Conservation (phyloP, 2,797 vertebrate genomes). For the Sciaenops ocellatus region DNA sequence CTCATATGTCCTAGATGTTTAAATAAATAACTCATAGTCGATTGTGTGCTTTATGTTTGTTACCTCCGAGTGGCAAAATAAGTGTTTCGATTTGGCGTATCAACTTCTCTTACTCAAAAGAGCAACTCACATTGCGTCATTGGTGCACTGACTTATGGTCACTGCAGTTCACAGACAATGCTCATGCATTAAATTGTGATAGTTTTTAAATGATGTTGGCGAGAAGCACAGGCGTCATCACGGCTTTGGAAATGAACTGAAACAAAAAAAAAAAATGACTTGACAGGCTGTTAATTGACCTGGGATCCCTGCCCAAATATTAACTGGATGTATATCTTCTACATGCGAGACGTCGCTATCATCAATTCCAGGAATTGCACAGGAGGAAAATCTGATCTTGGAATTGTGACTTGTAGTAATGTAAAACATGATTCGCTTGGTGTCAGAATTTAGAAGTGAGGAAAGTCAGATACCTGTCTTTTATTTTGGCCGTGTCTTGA, state of each 20-base stretch:
- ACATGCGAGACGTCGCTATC: neutral
- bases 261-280: slow-evolving; percentile 16
- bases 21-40: no score
- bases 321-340: slow-evolving; percentile 35
- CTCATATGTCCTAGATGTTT: no score
- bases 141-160: neutral
- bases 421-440: neutral
- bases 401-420: neutral
- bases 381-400: neutral
- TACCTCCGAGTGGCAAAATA: no score
- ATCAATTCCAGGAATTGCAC: neutral
- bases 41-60: no score
- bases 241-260: slow-evolving; percentile 41
- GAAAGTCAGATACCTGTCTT: neutral
- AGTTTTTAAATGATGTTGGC: slow-evolving; percentile 30
- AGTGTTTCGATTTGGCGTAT: neutral
- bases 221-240: neutral
- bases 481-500: slow-evolving; percentile 10
- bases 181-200: slow-evolving; percentile 21
- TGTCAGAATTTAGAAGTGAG: slow-evolving; percentile 14
- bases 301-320: slow-evolving; percentile 8
- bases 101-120: neutral
- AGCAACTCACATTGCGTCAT: neutral
- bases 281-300: slow-evolving; percentile 43
- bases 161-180: slow-evolving; percentile 18